These are phyloP conservation scores for Psilanteris sp. DNA, from an alignment of 1,140 invertebrate genomes.

Conservation along the genomic window DNA sequence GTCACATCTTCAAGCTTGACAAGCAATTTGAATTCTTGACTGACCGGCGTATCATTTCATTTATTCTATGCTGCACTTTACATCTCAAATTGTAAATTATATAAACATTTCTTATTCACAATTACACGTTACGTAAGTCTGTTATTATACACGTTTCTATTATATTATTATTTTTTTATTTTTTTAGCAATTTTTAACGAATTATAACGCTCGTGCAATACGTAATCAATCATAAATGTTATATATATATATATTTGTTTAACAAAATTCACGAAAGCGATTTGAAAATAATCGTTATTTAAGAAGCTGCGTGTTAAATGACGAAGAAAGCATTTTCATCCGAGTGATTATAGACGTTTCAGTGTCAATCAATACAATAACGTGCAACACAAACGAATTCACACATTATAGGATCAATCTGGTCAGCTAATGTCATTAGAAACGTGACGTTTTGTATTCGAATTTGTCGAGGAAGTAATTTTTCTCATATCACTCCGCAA, in stretches of 20 bases:
- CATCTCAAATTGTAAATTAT: constrained; percentile 1
- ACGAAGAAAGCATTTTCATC: constrained; percentile 5
- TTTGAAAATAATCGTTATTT: too few relatives aligned
- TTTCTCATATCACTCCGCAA: neutral
- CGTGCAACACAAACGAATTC: constrained; percentile 22
- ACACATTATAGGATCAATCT: constrained; percentile 26
- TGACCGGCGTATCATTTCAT: constrained; percentile 64
- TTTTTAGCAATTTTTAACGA: too few relatives aligned
- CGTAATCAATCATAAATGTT: too few relatives aligned
- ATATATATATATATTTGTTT: too few relatives aligned
- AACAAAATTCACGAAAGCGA: too few relatives aligned
- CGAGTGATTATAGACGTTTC: constrained; percentile 1
- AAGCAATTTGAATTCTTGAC: constrained; percentile 50
- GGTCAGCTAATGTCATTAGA: constrained; percentile 14
- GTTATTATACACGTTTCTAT: too few relatives aligned
- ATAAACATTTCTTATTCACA: too few relatives aligned
- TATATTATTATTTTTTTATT: too few relatives aligned
- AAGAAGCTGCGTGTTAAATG: constrained; percentile 2
- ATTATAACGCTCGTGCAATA: too few relatives aligned
- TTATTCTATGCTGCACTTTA: constrained; percentile 3
- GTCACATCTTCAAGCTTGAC: constrained; percentile 72
- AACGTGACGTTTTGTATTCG: constrained; percentile 10
- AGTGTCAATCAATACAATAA: neutral
- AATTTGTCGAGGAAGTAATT: constrained; percentile 20
- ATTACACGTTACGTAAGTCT: too few relatives aligned